Evolutionary conservation across 2,888 invertebrate genomes (phyloP), one percentile per base, ranked within the genome.

Genomic region (Campaea margaritaria): DNA sequence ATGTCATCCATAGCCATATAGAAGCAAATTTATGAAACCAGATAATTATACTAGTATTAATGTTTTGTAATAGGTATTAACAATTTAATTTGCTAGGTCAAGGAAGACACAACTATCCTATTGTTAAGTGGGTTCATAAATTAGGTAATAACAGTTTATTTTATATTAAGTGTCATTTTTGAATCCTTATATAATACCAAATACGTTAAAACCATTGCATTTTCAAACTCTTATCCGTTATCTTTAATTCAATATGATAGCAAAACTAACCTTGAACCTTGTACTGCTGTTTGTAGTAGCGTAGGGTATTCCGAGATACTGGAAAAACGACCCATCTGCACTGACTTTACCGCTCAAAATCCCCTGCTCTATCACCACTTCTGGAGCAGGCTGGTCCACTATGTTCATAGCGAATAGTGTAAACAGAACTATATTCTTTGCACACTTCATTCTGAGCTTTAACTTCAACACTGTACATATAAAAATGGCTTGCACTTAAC

Each of bases 231-330:
- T 28, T 44, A 50, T 15, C 10, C 14, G 12, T 10, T 50, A 45
- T 57, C 50, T 39, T 50, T 36, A n/a, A 54, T 43, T 41, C 34
- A 27, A 51, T 45, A 58, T 46, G 54, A 43, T 62, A 53, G 50
- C 8, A 58, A 67, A 55, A 70, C 75, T 70, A 58, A 91, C 91
- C 86, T 89, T 82, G 76, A 91, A 91, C 69, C 89, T 77, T 34
- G 78, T 82, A 38, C 72, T 82, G 44, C 75, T 82, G 54, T 85
- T 86, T 15, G 81, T 76, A 1, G 84, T 83, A 11, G 86, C 90
- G 51, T 91, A 91, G 2, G 91, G 91, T 64, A 91, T 89, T 8
- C 91, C 90, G 10, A 86, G 61, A 75, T 91, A 91, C 80, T 90
- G 87, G 34, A 83, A 87, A 78, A 82, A 79, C 50, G 85, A 71